Conservation (phyloP, 2,888 invertebrate genomes). For the Ophioninae sp. region DNA sequence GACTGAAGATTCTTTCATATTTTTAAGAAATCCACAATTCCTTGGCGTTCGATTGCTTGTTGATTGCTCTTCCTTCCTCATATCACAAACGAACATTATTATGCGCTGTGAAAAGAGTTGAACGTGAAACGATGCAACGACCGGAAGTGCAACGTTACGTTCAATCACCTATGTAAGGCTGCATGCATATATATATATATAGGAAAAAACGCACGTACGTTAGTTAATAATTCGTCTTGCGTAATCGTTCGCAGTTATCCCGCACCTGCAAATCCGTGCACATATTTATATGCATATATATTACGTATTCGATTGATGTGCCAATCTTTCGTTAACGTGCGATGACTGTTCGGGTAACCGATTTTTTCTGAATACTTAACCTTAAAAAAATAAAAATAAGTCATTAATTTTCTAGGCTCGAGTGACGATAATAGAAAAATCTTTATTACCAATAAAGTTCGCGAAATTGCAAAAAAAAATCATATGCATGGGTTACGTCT, state of each 20-base stretch:
- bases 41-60: background rate
- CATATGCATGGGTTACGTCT: no score
- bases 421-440: no score
- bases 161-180: slow-evolving; percentile 41
- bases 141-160: slow-evolving; percentile 52
- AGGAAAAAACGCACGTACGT: background rate
- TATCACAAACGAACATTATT: slow-evolving; percentile 4
- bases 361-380: no score
- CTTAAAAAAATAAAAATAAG: no score
- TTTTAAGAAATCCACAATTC: background rate
- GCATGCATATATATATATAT: background rate
- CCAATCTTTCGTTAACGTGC: no score
- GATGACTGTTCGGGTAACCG: background rate
- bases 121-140: slow-evolving; percentile 28
- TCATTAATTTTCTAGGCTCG: no score
- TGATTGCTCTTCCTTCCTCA: background rate
- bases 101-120: background rate
- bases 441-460: no score
- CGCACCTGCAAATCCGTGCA: slow-evolving; percentile 11
- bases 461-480: no score
- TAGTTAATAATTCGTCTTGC: slow-evolving; percentile 57
- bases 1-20: background rate
- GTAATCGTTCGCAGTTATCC: slow-evolving; percentile 55
- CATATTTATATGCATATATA: slow-evolving; percentile 2
- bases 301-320: background rate